Percentiles rank a stretch among this genome's conserved stretches.
phyloP scores from a whole-genome alignment of 2,113 vertebrate species.

The Ailurus styani region DNA sequence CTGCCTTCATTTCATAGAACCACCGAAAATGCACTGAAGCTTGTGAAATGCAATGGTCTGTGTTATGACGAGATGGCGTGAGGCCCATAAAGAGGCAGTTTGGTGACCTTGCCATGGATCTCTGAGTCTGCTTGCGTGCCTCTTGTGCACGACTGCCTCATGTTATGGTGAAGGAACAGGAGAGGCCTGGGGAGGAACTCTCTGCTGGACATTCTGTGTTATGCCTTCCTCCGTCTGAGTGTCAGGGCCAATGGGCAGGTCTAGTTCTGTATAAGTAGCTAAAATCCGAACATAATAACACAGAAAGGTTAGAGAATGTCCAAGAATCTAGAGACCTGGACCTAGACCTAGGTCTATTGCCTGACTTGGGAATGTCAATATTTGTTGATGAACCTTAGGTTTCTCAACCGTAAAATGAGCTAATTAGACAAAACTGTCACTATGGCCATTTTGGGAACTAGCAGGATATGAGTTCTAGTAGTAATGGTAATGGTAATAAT shows the following conservation, averaged over 20 bases:
- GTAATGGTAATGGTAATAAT: neutral
- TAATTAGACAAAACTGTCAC: neutral
- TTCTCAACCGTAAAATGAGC: neutral
- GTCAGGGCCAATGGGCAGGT: neutral
- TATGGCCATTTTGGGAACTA: neutral
- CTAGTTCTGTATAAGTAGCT: neutral
- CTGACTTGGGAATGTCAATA: neutral
- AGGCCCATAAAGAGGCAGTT: neutral
- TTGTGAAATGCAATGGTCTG: neutral
- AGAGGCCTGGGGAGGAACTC: neutral
- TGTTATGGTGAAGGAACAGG: neutral
- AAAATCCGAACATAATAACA: neutral
- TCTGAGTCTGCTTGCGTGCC: neutral
- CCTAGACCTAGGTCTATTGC: neutral
- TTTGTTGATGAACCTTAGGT: neutral
- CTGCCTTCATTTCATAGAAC: neutral
- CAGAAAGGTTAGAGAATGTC: neutral
- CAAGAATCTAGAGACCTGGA: neutral
- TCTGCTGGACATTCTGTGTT: neutral
- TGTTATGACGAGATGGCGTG: neutral
- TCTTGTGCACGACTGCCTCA: neutral
- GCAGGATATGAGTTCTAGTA: neutral
- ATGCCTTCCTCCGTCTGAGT: neutral
- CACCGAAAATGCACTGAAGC: neutral
- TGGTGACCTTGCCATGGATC: neutral